These are phyloP conservation scores for Silurus lanzhouensis DNA, from an alignment of 2,797 vertebrate genomes.

Conservation along the genomic window DNA sequence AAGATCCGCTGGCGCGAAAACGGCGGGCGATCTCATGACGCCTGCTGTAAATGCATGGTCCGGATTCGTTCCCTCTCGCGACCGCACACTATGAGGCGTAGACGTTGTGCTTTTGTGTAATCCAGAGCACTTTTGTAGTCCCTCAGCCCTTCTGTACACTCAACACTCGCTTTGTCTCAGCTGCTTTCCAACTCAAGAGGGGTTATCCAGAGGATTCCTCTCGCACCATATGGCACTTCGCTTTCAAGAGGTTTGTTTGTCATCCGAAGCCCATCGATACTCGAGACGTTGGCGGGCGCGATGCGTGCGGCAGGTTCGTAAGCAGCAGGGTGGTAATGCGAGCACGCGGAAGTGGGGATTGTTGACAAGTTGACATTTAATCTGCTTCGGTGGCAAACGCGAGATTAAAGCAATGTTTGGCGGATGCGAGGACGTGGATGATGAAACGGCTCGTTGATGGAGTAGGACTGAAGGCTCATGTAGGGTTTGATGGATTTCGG, in stretches of 20 bases:
- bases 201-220: slow-evolving; percentile 1
- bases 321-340: slow-evolving; percentile 40
- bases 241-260: slow-evolving; percentile 49
- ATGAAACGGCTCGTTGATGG: not conserved
- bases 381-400: slow-evolving; percentile 47
- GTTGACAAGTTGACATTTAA: slow-evolving; percentile 55
- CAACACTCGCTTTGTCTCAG: not conserved
- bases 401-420: slow-evolving; percentile 47
- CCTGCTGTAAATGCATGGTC: not conserved
- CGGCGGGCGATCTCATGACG: not conserved
- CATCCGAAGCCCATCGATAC: slow-evolving; percentile 46
- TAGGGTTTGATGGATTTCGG: not conserved
- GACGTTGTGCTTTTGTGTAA: not conserved
- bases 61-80: not conserved
- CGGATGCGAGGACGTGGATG: slow-evolving; percentile 23
- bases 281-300: slow-evolving; percentile 34
- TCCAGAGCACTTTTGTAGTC: not conserved
- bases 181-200: not conserved
- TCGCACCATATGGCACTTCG: slow-evolving; percentile 9
- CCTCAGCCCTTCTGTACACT: not conserved
- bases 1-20: not conserved
- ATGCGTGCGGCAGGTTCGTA: slow-evolving; percentile 36
- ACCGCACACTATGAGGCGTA: not conserved
- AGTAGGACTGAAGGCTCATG: not conserved
- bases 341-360: not conserved